Evolutionary conservation across 2,888 invertebrate genomes (phyloP).

Genomic region (Drosophila subsilvestris): DNA sequence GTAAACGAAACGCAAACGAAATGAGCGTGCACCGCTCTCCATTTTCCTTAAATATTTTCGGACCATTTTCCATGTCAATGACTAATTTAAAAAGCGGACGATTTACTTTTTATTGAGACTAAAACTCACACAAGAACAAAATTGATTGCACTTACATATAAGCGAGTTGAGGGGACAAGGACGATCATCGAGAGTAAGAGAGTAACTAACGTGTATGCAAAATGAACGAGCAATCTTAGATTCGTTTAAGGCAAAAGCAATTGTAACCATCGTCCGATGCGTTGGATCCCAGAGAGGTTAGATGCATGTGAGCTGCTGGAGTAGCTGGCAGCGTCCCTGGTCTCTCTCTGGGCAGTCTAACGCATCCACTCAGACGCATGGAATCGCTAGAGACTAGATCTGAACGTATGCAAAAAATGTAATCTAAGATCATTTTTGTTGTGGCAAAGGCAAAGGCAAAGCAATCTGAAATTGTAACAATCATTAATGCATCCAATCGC

Average conservation of each 20-base stretch:
- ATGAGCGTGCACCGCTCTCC: constrained; percentile 13
- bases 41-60: not conserved
- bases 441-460: not conserved
- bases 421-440: not conserved
- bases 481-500: not conserved
- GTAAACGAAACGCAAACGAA: constrained; percentile 23
- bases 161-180: not conserved
- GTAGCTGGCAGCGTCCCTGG: not conserved
- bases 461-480: not conserved
- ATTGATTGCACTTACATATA: constrained; percentile 31
- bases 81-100: constrained; percentile 32
- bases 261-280: not conserved
- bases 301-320: not conserved
- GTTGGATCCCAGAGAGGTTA: not conserved
- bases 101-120: constrained; percentile 56
- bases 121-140: constrained; percentile 26
- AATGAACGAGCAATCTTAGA: constrained; percentile 3
- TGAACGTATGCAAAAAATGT: not conserved
- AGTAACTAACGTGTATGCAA: not conserved
- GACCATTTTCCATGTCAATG: constrained; percentile 5
- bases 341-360: not conserved
- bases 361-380: not conserved
- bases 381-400: no score
- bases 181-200: not conserved
- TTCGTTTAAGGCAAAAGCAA: not conserved